Evolutionary conservation across 2,113 vertebrate species (phyloP).

Genomic region (Lagopus leucura): DNA sequence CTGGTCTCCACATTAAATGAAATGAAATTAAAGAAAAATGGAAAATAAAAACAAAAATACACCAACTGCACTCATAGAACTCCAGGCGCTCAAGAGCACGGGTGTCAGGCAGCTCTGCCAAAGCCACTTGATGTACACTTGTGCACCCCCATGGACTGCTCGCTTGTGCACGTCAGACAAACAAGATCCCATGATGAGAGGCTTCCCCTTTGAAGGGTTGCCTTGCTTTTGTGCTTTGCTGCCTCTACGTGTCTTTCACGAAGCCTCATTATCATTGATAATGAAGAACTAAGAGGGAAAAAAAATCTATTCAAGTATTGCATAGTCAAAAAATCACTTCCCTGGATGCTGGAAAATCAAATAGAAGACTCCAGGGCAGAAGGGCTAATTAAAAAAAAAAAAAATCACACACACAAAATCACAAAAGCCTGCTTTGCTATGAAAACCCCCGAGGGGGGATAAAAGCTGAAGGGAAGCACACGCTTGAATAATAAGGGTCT

Average conservation of each 20-base stretch:
- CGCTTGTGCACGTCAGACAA: not conserved
- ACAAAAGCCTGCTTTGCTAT: not conserved
- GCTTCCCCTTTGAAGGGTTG: conserved; percentile 6
- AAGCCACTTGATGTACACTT: not conserved
- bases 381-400: conserved; percentile 57
- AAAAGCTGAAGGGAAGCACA: conserved; percentile 51
- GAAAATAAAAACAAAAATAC: not conserved
- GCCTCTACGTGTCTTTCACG: not conserved
- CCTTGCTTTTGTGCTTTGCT: not conserved
- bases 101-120: not conserved
- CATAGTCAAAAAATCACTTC: not conserved
- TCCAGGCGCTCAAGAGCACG: not conserved
- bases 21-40: not conserved
- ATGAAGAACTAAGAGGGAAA: conserved; percentile 23
- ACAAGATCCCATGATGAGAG: not conserved
- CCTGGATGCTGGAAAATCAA: conserved; percentile 49
- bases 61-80: not conserved
- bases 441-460: conserved; percentile 58
- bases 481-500: conserved; percentile 51
- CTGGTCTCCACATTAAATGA: not conserved
- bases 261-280: conserved; percentile 34
- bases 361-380: conserved; percentile 42
- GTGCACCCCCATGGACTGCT: not conserved
- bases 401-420: not conserved
- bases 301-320: not conserved